Evolutionary conservation across 2,797 vertebrate species (phyloP).

Genomic region (Enteromius fasciolatus): DNA sequence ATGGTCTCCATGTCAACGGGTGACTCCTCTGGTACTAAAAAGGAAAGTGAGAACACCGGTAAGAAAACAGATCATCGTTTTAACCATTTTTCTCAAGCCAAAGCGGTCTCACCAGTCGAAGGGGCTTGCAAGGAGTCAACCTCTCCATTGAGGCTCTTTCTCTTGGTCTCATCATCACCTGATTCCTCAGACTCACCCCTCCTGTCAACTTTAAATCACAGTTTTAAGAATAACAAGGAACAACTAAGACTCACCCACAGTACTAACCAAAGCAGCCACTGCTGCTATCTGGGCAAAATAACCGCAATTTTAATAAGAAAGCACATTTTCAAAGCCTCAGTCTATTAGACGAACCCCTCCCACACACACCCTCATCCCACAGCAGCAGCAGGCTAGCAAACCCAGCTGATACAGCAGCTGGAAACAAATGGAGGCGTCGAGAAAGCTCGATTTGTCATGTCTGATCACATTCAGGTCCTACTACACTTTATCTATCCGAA

Average conservation of each 20-base stretch:
- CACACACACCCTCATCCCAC: constrained; percentile 23
- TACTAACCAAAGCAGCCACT: not conserved
- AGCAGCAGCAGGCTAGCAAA: constrained; percentile 17
- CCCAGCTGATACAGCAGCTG: constrained; percentile 20
- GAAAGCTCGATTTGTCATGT: not conserved
- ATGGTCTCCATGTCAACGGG: constrained; percentile 98
- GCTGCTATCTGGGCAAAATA: not conserved
- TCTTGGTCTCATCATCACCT: constrained; percentile 92
- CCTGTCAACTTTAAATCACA: constrained; percentile 85
- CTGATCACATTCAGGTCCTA: not conserved
- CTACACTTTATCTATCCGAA: not conserved
- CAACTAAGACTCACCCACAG: not conserved
- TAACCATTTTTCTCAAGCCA: not conserved
- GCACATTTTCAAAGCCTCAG: not conserved
- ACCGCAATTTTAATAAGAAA: not conserved
- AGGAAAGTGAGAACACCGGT: not conserved
- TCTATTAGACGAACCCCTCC: constrained; percentile 16
- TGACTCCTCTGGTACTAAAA: constrained; percentile 83
- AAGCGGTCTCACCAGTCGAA: constrained; percentile 68
- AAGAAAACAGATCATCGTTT: not conserved
- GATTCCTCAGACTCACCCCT: constrained; percentile 94
- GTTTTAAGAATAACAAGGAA: not conserved
- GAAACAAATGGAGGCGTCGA: constrained; percentile 26
- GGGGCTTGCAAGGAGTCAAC: constrained; percentile 79
- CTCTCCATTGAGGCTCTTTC: constrained; percentile 79